Percentiles rank a stretch among this genome's conserved stretches.
Conservation (phyloP, 2,797 vertebrate species). For the Pseudochaenichthys georgianus region DNA sequence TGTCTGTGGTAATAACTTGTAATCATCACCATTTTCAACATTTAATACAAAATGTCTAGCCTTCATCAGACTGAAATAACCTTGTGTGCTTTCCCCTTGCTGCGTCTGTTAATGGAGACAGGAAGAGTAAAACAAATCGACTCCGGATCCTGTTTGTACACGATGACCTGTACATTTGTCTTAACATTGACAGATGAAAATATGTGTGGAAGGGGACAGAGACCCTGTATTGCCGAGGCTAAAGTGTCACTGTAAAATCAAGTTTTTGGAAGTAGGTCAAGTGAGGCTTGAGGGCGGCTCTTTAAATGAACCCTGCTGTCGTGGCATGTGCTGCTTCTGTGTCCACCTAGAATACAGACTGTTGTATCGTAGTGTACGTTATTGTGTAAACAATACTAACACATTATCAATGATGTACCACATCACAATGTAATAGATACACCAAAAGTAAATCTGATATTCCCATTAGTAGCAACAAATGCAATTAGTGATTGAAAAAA, state of each 20-base stretch:
- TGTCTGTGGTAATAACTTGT: too few species aligned
- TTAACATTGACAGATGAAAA: conserved; percentile 25
- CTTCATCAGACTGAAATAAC: too few species aligned
- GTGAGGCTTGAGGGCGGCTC: conserved; percentile 9
- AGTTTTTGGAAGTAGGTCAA: conserved; percentile 37
- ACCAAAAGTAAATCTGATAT: neutral
- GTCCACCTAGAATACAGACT: neutral
- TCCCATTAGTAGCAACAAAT: neutral
- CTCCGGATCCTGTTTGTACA: conserved; percentile 12
- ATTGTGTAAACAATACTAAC: neutral
- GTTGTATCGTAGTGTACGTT: neutral
- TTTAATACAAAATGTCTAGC: neutral
- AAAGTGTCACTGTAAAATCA: conserved; percentile 27
- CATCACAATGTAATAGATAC: neutral
- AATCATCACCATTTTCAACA: neutral
- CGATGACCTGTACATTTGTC: conserved; percentile 10
- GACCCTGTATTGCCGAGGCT: conserved; percentile 6
- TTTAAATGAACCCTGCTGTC: conserved; percentile 23
- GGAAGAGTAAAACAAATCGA: conserved; percentile 4
- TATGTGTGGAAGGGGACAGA: neutral
- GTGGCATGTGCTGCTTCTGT: neutral
- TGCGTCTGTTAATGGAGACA: neutral
- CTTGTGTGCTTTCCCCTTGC: neutral
- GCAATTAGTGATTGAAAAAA: neutral
- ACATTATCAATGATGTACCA: neutral